A percentile compares a stretch with the other conserved stretches of the same genome.
phyloP scores from a whole-genome alignment of 2,888 invertebrate genomes.

The Drosophila setosimentum region DNA sequence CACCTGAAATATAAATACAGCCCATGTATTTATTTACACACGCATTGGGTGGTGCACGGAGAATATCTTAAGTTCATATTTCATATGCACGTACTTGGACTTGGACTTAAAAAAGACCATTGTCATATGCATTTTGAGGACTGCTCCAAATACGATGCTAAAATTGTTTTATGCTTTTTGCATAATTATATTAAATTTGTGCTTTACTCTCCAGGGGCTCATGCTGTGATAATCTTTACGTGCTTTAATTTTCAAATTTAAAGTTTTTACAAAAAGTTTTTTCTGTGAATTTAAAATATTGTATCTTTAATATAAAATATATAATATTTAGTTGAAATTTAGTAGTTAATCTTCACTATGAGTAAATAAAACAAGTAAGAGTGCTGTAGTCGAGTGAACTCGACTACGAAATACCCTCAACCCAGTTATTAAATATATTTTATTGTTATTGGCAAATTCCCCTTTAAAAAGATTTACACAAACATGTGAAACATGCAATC shows the following conservation, averaged over 20 bases:
- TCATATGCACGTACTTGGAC: conserved; percentile 15
- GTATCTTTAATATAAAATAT: too few relatives aligned
- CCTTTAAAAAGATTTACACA: too few relatives aligned
- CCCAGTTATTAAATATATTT: too few relatives aligned
- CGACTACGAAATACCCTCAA: too few relatives aligned
- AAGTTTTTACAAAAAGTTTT: conserved; percentile 10
- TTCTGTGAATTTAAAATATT: conserved; percentile 15
- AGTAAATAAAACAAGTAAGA: not conserved
- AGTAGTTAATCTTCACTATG: not conserved
- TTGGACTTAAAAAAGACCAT: not conserved
- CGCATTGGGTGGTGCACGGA: conserved; percentile 24
- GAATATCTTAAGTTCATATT: conserved; percentile 20
- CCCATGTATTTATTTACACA: conserved; percentile 49
- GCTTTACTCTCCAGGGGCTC: conserved; percentile 8
- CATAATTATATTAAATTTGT: conserved; percentile 39
- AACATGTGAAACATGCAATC: too few relatives aligned
- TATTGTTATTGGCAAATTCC: too few relatives aligned
- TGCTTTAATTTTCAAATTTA: conserved; percentile 1
- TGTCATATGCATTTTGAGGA: conserved; percentile 31
- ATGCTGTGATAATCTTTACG: not conserved
- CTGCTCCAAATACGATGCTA: conserved; percentile 49
- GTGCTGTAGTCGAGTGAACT: too few relatives aligned
- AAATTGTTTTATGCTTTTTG: conserved; percentile 44
- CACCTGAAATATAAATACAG: conserved; percentile 19
- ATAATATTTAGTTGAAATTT: not conserved